Evolutionary conservation across 2,888 invertebrate genomes (phyloP).

Genomic region (Ectobius pallidus): DNA sequence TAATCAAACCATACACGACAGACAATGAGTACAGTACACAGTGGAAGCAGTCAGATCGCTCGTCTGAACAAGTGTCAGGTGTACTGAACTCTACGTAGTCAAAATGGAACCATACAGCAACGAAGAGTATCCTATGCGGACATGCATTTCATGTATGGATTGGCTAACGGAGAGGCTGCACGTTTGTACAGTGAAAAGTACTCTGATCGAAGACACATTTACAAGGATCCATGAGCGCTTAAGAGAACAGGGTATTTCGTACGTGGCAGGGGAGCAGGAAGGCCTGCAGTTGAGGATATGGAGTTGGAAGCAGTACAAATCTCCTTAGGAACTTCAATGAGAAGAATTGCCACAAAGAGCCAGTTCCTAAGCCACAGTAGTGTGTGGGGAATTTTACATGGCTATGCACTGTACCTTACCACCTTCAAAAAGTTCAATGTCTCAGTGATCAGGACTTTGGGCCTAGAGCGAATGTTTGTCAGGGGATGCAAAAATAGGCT

Average conservation of each 20-base stretch:
- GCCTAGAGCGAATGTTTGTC: neutral
- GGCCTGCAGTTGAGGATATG: neutral
- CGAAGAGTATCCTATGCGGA: neutral
- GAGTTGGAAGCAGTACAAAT: constrained; percentile 2
- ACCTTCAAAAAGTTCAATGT: neutral
- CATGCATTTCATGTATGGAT: neutral
- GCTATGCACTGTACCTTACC: neutral
- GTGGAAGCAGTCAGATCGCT: too few relatives aligned
- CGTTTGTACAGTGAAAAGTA: neutral
- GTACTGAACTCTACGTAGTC: neutral
- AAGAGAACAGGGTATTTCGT: neutral
- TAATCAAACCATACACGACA: too few relatives aligned
- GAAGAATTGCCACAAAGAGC: neutral
- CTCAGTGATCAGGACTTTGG: constrained; percentile 1
- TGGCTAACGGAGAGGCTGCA: neutral
- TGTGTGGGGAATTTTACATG: constrained; percentile 1
- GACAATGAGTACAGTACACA: too few relatives aligned
- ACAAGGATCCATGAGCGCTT: neutral
- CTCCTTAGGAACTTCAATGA: constrained; percentile 1
- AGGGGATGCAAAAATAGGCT: neutral
- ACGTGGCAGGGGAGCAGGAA: neutral
- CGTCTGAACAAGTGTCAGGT: neutral
- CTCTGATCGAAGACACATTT: neutral
- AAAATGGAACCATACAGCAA: neutral
- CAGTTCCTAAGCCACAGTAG: neutral